Conservation (phyloP, 2,113 vertebrate species). For the Guaruba guarouba region DNA sequence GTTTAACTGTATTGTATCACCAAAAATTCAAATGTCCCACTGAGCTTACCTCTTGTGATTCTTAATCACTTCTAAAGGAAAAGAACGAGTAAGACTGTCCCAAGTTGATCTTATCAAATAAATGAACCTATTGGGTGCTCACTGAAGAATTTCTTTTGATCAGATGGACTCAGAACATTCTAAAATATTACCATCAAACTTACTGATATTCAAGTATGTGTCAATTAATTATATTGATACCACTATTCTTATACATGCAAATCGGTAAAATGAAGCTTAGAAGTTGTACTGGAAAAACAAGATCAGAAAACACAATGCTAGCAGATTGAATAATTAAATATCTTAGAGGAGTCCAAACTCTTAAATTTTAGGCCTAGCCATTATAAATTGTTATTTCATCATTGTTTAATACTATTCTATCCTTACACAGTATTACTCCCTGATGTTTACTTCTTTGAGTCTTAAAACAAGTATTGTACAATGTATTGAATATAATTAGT, state of each 20-base stretch:
- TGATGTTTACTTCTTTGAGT: neutral
- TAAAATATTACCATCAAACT: neutral
- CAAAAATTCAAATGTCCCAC: neutral
- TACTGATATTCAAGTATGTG: neutral
- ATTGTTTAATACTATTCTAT: neutral
- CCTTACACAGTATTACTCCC: neutral
- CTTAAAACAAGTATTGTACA: neutral
- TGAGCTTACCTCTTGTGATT: neutral
- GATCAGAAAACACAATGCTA: neutral
- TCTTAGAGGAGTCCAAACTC: neutral
- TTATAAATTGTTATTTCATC: neutral
- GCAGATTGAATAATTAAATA: neutral
- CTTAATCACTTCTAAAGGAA: neutral
- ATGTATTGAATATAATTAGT: neutral
- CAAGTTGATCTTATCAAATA: neutral
- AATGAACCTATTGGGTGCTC: neutral
- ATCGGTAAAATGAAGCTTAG: neutral
- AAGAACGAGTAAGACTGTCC: neutral
- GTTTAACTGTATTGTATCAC: neutral
- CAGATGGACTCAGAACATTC: neutral
- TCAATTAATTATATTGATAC: neutral
- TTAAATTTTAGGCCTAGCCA: neutral
- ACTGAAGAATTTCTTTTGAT: neutral
- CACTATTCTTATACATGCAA: neutral
- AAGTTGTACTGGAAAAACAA: neutral